Evolutionary conservation across 2,113 vertebrate species (phyloP).

Genomic region (Rhipidura dahli): DNA sequence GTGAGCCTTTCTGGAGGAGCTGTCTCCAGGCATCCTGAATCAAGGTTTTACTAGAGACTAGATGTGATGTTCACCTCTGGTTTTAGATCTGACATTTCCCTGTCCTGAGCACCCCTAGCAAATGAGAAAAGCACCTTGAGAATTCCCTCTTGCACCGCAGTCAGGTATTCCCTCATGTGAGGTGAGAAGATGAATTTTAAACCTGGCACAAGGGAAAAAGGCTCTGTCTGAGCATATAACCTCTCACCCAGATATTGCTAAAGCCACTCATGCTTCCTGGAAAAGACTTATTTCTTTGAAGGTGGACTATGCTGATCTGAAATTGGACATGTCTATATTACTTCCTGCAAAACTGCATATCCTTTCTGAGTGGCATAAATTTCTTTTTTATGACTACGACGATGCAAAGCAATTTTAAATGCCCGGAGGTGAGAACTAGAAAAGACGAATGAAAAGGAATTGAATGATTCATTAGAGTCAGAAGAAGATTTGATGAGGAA

Average conservation of each 20-base stretch:
- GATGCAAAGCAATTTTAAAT: constrained; percentile 70
- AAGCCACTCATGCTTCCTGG: constrained; percentile 1
- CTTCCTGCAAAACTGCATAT: constrained; percentile 60
- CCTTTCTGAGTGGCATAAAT: constrained; percentile 58
- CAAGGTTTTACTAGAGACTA: background rate
- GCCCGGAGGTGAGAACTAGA: constrained; percentile 55
- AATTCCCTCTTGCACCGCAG: background rate
- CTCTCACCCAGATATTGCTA: background rate
- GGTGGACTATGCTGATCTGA: constrained; percentile 59
- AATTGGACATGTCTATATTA: constrained; percentile 64
- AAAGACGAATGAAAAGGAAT: constrained; percentile 52
- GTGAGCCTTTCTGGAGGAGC: background rate
- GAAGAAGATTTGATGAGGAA: constrained; percentile 50
- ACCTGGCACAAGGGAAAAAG: background rate
- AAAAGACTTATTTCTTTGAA: constrained; percentile 52
- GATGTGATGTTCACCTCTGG: background rate
- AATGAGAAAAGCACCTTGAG: background rate
- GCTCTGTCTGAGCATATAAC: background rate
- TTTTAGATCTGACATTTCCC: background rate
- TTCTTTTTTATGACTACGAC: constrained; percentile 50
- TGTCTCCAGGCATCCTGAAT: background rate
- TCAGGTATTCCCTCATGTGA: background rate
- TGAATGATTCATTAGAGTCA: constrained; percentile 65
- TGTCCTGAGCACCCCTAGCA: background rate
- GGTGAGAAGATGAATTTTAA: background rate